These are phyloP conservation scores for Cryptocheilus praepositus DNA, from an alignment of 2,888 invertebrate genomes.

Conservation along the genomic window DNA sequence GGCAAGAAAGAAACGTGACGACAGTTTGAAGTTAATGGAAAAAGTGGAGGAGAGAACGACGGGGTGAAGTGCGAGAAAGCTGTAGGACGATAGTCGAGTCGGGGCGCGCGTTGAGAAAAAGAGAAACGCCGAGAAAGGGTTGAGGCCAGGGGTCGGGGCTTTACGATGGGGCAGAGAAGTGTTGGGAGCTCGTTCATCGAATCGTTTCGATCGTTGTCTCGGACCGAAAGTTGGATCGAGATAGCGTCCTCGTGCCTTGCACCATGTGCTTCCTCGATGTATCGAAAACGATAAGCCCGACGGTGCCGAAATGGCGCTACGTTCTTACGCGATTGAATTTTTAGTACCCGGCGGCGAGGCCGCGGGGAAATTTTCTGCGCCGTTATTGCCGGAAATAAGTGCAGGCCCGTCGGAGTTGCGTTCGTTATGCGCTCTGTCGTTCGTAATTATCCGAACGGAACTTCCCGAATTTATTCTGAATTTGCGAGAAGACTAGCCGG, in stretches of 20 bases:
- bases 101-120: conserved; percentile 17
- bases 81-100: conserved; percentile 1
- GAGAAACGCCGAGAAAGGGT: neutral
- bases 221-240: neutral
- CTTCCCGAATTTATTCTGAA: too few species aligned
- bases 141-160: neutral
- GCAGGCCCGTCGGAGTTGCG: too few species aligned
- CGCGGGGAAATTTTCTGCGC: neutral
- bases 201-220: conserved; percentile 5
- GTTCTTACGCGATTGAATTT: neutral
- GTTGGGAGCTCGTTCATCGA: neutral
- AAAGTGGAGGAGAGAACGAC: conserved; percentile 2
- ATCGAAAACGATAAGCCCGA: neutral
- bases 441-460: too few species aligned
- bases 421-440: too few species aligned
- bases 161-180: conserved; percentile 4
- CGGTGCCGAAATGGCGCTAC: neutral
- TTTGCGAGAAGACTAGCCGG: too few species aligned
- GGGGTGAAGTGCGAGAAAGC: conserved; percentile 13
- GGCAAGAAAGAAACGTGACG: conserved; percentile 14
- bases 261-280: neutral
- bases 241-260: too few species aligned
- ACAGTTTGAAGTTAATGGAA: conserved; percentile 20
- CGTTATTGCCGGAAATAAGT: neutral
- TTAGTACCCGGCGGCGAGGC: neutral